Conservation (phyloP, 2,797 vertebrate genomes). For the Mormyrops attenuatus region DNA sequence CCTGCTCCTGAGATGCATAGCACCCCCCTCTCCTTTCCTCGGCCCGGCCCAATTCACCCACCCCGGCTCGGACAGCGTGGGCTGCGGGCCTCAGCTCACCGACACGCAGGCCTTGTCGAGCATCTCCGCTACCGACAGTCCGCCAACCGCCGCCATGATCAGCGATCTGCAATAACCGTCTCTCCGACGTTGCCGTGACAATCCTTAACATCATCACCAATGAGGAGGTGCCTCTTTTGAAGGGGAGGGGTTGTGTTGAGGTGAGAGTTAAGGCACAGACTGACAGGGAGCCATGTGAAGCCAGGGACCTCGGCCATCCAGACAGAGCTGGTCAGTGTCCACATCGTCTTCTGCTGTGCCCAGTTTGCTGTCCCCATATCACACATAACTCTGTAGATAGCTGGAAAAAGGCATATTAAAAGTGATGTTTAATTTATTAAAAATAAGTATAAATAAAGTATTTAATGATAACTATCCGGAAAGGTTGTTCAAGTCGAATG, state of each 20-base stretch:
- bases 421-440: conserved; percentile 28
- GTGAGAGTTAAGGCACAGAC: background rate
- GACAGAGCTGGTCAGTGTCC: background rate
- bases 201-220: conserved; percentile 47
- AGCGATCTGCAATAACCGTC: background rate
- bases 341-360: background rate
- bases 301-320: background rate
- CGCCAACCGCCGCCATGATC: background rate
- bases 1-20: background rate
- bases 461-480: conserved; percentile 34
- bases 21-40: background rate
- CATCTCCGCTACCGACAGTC: background rate
- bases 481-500: conserved; percentile 53
- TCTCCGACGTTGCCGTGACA: conserved; percentile 60
- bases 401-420: conserved; percentile 55
- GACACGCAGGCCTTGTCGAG: background rate
- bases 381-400: conserved; percentile 7
- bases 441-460: conserved; percentile 19
- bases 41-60: background rate
- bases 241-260: background rate
- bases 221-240: conserved; percentile 1
- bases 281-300: background rate
- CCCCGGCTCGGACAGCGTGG: background rate
- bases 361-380: background rate
- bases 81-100: background rate